Conservation (phyloP, 2,888 invertebrate species). For the Mesorhabditis belari region DNA sequence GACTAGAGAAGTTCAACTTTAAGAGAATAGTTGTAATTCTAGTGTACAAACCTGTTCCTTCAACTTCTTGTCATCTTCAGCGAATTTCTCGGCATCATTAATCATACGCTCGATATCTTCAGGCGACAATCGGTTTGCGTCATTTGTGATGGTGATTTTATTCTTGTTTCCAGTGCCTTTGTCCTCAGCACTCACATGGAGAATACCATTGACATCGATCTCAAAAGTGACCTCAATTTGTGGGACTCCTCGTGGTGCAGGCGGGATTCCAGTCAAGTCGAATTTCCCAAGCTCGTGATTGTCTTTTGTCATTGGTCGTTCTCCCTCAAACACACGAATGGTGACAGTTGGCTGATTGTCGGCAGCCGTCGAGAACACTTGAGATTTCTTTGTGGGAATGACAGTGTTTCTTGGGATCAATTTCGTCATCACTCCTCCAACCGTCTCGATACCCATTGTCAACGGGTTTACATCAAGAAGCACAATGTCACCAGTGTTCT, state of each 20-base stretch:
- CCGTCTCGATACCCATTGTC: conserved; percentile 98
- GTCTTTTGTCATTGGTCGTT: conserved; percentile 98
- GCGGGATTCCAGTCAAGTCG: conserved; percentile 64
- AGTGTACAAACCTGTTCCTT: conserved; percentile 19
- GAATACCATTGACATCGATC: conserved; percentile 58
- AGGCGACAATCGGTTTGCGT: conserved; percentile 79
- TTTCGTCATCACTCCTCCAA: conserved; percentile 98
- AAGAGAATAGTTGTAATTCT: neutral
- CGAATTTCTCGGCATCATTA: conserved; percentile 94
- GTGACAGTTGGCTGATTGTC: conserved; percentile 98
- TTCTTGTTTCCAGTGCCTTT: conserved; percentile 97
- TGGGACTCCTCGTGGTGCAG: conserved; percentile 58
- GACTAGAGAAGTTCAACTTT: neutral
- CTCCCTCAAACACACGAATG: conserved; percentile 91
- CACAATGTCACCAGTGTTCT: conserved; percentile 76
- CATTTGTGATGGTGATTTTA: conserved; percentile 96
- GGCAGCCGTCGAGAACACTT: conserved; percentile 96
- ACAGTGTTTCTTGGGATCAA: conserved; percentile 94
- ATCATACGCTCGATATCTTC: conserved; percentile 99
- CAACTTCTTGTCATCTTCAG: conserved; percentile 95
- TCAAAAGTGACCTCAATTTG: conserved; percentile 56
- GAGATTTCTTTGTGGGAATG: conserved; percentile 96
- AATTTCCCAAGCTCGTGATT: conserved; percentile 97
- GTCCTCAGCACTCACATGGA: conserved; percentile 84
- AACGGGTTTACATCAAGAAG: conserved; percentile 94